Conservation (phyloP, 2,113 vertebrate species). For the Bothrops jararaca region DNA sequence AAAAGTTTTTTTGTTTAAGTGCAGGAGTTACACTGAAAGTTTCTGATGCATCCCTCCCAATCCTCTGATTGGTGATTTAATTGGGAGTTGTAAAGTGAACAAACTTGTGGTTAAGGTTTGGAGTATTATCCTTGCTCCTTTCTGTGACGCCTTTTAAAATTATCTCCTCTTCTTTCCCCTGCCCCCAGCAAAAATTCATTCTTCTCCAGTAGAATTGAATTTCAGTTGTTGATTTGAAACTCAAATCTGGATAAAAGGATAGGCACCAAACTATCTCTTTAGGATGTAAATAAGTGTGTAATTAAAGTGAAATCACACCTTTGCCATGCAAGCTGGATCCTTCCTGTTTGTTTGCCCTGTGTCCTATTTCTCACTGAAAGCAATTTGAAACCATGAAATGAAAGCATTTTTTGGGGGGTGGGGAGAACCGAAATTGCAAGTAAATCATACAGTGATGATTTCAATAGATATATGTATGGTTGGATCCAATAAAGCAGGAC, state of each 20-base stretch:
- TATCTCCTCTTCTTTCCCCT: background rate
- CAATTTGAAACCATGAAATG: background rate
- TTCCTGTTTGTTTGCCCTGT: background rate
- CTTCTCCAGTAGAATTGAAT: background rate
- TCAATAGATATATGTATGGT: background rate
- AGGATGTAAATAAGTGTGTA: background rate
- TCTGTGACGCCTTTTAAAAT: background rate
- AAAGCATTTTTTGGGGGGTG: background rate
- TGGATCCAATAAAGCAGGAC: background rate
- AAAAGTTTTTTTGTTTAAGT: background rate
- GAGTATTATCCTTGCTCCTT: background rate
- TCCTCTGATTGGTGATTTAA: background rate
- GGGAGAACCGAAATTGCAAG: background rate
- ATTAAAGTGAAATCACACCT: slow-evolving; percentile 23
- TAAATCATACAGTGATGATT: background rate
- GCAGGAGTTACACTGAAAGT: background rate
- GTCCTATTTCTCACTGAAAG: background rate
- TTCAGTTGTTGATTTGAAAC: background rate
- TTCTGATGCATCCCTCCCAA: background rate
- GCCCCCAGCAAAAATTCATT: background rate
- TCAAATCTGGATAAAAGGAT: background rate
- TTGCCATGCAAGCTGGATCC: background rate
- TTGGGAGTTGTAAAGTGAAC: background rate
- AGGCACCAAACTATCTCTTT: background rate
- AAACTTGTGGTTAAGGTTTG: background rate